Percentiles rank a stretch among this genome's conserved stretches.
These are phyloP conservation scores for Indicator maculatus DNA, from an alignment of 2,113 vertebrate genomes.

Conservation along the genomic window DNA sequence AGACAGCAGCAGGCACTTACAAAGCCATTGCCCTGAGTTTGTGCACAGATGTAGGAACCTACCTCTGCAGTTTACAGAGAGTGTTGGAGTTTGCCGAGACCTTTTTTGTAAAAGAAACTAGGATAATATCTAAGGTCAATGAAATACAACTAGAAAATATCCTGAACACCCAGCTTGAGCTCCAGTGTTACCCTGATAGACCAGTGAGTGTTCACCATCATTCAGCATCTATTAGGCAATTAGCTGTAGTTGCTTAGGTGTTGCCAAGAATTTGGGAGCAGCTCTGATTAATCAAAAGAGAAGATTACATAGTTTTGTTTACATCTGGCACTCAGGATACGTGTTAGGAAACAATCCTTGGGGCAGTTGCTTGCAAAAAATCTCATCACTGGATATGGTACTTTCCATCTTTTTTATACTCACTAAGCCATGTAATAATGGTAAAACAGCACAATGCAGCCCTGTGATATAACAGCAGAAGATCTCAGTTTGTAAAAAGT, in stretches of 20 bases:
- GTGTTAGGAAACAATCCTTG: not conserved
- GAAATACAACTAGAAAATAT: not conserved
- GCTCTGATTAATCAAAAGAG: not conserved
- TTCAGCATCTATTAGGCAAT: not conserved
- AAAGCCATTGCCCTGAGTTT: not conserved
- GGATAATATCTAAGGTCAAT: not conserved
- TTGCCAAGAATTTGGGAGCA: not conserved
- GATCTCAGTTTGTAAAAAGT: not conserved
- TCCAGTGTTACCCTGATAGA: not conserved
- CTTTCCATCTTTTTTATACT: not conserved
- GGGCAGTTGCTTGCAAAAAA: not conserved
- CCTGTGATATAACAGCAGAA: not conserved
- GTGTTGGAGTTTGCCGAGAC: not conserved
- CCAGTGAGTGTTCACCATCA: not conserved
- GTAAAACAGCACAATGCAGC: not conserved
- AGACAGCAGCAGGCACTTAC: not conserved
- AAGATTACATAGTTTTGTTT: not conserved
- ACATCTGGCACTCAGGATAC: not conserved
- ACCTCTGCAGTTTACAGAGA: not conserved
- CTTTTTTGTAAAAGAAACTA: not conserved
- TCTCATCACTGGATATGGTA: not conserved
- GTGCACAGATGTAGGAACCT: not conserved
- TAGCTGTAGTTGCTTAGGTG: not conserved
- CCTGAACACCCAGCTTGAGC: not conserved
- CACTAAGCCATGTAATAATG: not conserved